Base-by-base conservation (phyloP, 2,888 invertebrate genomes). In the Scaptodrosophila latifasciaeformis region DNA sequence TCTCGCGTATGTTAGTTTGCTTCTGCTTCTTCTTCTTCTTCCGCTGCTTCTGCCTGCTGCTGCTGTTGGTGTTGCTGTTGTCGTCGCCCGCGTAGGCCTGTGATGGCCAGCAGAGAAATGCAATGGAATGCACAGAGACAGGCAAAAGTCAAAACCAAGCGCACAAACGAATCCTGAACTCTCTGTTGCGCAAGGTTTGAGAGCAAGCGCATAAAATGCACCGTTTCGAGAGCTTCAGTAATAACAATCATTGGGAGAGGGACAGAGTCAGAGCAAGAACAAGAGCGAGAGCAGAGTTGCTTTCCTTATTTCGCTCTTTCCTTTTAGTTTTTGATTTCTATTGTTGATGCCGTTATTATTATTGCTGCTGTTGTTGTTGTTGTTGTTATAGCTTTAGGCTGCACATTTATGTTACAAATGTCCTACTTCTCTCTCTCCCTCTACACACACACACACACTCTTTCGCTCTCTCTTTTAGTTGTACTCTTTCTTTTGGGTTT, bases 301-400 rank as follows among this genome's bases (percentile, higher is more conserved):
- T 24, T 7, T 24, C 24, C 7, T 24, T 24, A 24, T 24, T n/a
- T n/a, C n/a, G 24, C 24, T 24, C 24, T 13, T n/a, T n/a, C n/a
- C n/a, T n/a, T n/a, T 9, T 27, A 27, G 43, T 43, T 27, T 9
- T 43, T 12, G 10, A 24, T 24, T 9, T 29, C 18, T 15, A 15
- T 13, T 31, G 46, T 47, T 19, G 52, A 53, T 58, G 62, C 62
- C 49, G 54, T 54, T 40, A 18, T 18, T 56, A 62, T 53, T 52
- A 56, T 51, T 12, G 6, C 40, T 54, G 60, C 49, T 50, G 46
- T 34, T 43, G 57, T 49, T 53, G 62, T 68, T 39, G 55, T 60
- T 44, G 57, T 61, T 60, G 65, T 58, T 57, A 59, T 54, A 24
- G 58, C 51, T 59, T 65, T 65, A 51, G 34, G 24, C 37, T 48